Base-by-base conservation (phyloP, 2,113 vertebrate genomes). In the Turnix velox region DNA sequence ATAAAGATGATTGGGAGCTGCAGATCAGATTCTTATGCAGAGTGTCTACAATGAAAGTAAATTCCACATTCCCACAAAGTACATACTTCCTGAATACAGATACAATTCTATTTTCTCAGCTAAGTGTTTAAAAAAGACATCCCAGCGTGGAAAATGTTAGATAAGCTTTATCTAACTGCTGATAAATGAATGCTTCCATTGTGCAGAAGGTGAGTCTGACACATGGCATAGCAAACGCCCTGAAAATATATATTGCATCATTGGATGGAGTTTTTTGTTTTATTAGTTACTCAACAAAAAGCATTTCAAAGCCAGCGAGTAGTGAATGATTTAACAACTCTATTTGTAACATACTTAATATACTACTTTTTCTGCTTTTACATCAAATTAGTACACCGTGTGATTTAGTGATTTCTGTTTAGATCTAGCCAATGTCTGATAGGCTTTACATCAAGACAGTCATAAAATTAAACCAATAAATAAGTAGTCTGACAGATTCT, bases 401-500 rank as follows among this genome's bases (percentile, higher is more conserved):
- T 94, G 76, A 95, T 95, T 66, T 90, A 90, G 48, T 61, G 78
- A 65, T 87, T 94, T 87, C 74, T 88, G 62, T 81, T 90, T 88
- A 89, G 74, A 78, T 31, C 66, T 84, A 86, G 33, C 30, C 72
- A 79, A 69, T 67, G 69, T 75, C 76, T 71, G 81, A 74, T 92
- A 86, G 35, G 7, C 69, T 90, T 92, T 86, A 54, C 46, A 87
- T 88, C 72, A 84, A 95, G 62, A 57, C 62, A 89, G 58, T 92
- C 58, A 73, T 90, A 94, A 95, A 93, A 96, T 95, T 95, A 89
- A 81, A 93, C 79, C 83, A 77, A 91, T 88, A 92, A 95, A 92
- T 92, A 94, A 90, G 39, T 84, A 35, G 40, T 57, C 65, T 39
- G 87, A 81, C 91, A 90, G 45, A 87, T 82, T 94, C 55, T 86